Percentiles rank a stretch among this genome's conserved stretches.
Conservation (phyloP, 1,140 invertebrate species). For the Episyrphus balteatus region DNA sequence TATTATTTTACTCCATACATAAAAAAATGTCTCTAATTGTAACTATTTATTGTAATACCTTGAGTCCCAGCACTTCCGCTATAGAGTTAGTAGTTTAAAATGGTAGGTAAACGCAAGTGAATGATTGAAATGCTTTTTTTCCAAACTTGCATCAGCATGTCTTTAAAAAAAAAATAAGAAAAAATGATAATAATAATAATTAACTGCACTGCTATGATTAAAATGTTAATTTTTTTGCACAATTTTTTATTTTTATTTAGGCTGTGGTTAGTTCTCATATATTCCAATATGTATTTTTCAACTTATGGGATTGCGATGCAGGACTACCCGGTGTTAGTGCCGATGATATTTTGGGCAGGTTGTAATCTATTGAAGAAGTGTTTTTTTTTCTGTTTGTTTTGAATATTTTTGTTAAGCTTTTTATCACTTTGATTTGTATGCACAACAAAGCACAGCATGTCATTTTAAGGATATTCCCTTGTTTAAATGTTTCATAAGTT, state of each 20-base stretch:
- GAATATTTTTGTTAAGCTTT: neutral
- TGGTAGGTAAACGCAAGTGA: neutral
- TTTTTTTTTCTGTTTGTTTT: conserved; percentile 3
- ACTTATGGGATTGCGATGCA: conserved; percentile 77
- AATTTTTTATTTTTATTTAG: conserved; percentile 38
- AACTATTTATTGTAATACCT: neutral
- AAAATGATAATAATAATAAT: too few relatives aligned
- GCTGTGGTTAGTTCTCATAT: conserved; percentile 58
- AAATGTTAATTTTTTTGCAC: neutral
- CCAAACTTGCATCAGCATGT: too few relatives aligned
- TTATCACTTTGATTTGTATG: neutral
- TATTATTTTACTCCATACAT: conserved; percentile 8
- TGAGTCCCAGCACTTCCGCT: too few relatives aligned
- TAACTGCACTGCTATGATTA: too few relatives aligned
- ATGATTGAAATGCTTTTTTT: neutral
- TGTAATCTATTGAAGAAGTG: too few relatives aligned
- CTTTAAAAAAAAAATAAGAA: too few relatives aligned
- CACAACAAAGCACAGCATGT: neutral
- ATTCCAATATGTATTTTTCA: conserved; percentile 57
- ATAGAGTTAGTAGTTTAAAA: neutral
- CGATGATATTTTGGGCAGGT: conserved; percentile 78
- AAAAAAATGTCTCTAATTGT: conserved; percentile 14
- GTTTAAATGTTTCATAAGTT: neutral
- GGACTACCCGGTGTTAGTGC: conserved; percentile 59
- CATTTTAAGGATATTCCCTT: neutral